A percentile compares a stretch with the other conserved stretches of the same genome.
Evolutionary conservation across 2,797 vertebrate species (phyloP).

Genomic region (Microcaecilia unicolor): DNA sequence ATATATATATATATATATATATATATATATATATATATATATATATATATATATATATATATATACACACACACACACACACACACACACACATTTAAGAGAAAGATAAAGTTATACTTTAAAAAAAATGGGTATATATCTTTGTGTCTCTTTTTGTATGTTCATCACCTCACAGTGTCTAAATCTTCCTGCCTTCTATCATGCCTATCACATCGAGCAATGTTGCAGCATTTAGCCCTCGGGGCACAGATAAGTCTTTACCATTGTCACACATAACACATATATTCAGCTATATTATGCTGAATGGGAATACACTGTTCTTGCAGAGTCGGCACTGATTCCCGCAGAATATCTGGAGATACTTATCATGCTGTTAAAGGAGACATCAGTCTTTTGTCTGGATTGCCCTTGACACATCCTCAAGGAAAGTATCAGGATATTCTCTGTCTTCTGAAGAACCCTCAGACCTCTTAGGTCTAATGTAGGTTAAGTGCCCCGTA

Average conservation of each 20-base stretch:
- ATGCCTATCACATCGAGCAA: conserved; percentile 49
- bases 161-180: conserved; percentile 39
- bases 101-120: too few relatives aligned
- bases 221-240: conserved; percentile 54
- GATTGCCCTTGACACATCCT: conserved; percentile 74
- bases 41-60: conserved; percentile 55
- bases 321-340: conserved; percentile 57
- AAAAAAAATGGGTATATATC: too few relatives aligned
- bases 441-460: conserved; percentile 69
- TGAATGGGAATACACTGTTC: conserved; percentile 60
- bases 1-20: too few relatives aligned
- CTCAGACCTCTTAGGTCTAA: conserved; percentile 61
- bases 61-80: too few relatives aligned
- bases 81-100: too few relatives aligned
- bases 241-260: conserved; percentile 70
- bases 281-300: conserved; percentile 57
- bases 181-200: conserved; percentile 53
- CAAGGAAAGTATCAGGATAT: conserved; percentile 63
- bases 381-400: conserved; percentile 78
- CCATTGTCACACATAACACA: conserved; percentile 55
- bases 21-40: too few relatives aligned
- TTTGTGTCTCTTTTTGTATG: conserved; percentile 24
- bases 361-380: conserved; percentile 70
- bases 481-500: conserved; percentile 63
- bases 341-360: conserved; percentile 62